Evolutionary conservation across 2,888 invertebrate species (phyloP).

Genomic region (Chydorus sphaericus): DNA sequence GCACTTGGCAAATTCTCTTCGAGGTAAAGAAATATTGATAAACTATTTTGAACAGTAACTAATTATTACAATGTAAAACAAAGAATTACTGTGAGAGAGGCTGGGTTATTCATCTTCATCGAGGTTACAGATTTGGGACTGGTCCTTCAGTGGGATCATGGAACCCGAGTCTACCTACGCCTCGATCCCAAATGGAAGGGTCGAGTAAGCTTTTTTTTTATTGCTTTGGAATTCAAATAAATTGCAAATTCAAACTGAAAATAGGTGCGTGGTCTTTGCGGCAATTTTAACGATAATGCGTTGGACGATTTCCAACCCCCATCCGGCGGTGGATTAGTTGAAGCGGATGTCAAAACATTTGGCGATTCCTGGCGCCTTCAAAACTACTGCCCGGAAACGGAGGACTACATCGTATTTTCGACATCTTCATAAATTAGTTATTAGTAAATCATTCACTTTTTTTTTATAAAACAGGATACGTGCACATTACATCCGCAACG

Average conservation of each 20-base stretch:
- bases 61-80: conserved; percentile 49
- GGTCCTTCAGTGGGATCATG: conserved; percentile 70
- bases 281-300: conserved; percentile 73
- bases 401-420: conserved; percentile 37
- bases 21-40: conserved; percentile 22
- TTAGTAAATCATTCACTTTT: conserved; percentile 9
- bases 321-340: conserved; percentile 52
- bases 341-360: conserved; percentile 58
- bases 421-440: conserved; percentile 4
- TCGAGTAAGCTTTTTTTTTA: conserved; percentile 36
- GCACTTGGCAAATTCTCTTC: conserved; percentile 26
- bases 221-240: neutral
- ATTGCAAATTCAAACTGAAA: conserved; percentile 16
- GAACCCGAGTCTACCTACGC: conserved; percentile 65
- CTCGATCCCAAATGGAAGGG: conserved; percentile 63
- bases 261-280: conserved; percentile 67
- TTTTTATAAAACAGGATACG: conserved; percentile 41
- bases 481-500: conserved; percentile 61
- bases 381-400: conserved; percentile 51
- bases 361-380: conserved; percentile 80
- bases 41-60: conserved; percentile 37
- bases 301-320: conserved; percentile 75
- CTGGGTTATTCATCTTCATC: conserved; percentile 60
- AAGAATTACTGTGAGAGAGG: conserved; percentile 46
- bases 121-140: conserved; percentile 61